A percentile compares a stretch with the other conserved stretches of the same genome.
Conservation (phyloP, 2,113 vertebrate species). For the Mandrillus leucophaeus region DNA sequence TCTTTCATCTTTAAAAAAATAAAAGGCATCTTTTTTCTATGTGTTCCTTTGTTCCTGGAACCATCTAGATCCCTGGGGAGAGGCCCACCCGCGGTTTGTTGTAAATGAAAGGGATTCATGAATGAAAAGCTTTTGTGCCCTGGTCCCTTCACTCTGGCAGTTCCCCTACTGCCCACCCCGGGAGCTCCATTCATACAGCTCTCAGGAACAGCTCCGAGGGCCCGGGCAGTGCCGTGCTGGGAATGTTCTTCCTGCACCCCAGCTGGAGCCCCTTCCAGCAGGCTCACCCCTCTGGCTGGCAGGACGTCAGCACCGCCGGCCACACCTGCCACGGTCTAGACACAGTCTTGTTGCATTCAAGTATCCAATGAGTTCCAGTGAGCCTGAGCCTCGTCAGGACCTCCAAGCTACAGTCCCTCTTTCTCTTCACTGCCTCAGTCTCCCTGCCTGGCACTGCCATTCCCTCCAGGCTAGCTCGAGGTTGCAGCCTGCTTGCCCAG, state of each 20-base stretch:
- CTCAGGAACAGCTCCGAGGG: neutral
- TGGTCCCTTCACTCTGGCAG: neutral
- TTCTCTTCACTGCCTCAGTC: neutral
- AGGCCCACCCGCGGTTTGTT: neutral
- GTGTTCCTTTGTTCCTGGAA: constrained; percentile 47
- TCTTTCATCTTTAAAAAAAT: constrained; percentile 18
- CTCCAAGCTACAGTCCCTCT: neutral
- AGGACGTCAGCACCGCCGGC: neutral
- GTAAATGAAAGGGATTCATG: neutral
- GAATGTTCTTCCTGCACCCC: neutral
- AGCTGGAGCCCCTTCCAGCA: neutral
- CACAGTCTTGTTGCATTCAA: neutral
- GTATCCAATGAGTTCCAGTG: neutral
- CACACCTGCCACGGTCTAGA: neutral
- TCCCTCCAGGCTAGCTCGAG: neutral
- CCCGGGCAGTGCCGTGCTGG: neutral
- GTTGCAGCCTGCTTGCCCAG: neutral
- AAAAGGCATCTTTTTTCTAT: neutral
- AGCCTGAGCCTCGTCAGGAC: neutral
- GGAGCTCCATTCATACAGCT: neutral
- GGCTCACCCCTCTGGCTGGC: neutral
- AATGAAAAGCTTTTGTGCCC: constrained; percentile 20
- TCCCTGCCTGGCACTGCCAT: neutral
- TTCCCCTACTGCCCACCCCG: neutral
- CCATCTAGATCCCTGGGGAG: neutral